Base-by-base conservation (phyloP, 2,797 vertebrate genomes). In the Melanotaenia nigrans region DNA sequence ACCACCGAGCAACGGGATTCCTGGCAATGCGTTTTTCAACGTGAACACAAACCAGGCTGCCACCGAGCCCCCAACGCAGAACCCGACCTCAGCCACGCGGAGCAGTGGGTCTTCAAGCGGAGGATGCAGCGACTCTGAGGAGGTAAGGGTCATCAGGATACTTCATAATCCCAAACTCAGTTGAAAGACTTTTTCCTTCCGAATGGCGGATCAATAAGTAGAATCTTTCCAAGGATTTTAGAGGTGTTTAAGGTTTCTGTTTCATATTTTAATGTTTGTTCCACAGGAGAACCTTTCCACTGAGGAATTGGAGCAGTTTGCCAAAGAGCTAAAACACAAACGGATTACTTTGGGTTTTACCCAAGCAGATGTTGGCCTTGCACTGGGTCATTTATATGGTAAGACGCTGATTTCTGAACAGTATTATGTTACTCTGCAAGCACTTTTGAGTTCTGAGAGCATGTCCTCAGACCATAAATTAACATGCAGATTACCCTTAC, bases 31-130 rank as follows among this genome's bases (percentile, higher is more conserved):
- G 1, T 93, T 89, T 69, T 87, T 93, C 69, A 72, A 54, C 73
- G 90, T 81, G 45, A 87, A 68, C n/a, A 1, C 90, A 0, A 58
- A 42, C 13, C 90, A 92, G 65, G 51, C 70, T 0, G 22, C 69
- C 2, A 13, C 90, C 3, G 76, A 79, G 11, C 63, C 87, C 0
- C 85, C 85, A 38, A 65, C 85, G 3, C 94, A 91, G 76, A 91
- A 78, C 78, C 78, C 89, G 66, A 62, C 80, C 5, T 82, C 87
- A 0, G 90, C 84, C 8, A 79, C 89, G 8, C 81, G 94, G 24
- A 95, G 95, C 78, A 96, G 94, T 78, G 93, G 94, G 3, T 95
- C 95, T 1, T 96, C 96, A 58, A 96, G 94, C 36, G 95, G 94
- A 0, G 95, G 93, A 0, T 95, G 94, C 73, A 96, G 94, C 65